Base-by-base conservation (phyloP, 2,797 vertebrate genomes). In the Meriones psammophilus region DNA sequence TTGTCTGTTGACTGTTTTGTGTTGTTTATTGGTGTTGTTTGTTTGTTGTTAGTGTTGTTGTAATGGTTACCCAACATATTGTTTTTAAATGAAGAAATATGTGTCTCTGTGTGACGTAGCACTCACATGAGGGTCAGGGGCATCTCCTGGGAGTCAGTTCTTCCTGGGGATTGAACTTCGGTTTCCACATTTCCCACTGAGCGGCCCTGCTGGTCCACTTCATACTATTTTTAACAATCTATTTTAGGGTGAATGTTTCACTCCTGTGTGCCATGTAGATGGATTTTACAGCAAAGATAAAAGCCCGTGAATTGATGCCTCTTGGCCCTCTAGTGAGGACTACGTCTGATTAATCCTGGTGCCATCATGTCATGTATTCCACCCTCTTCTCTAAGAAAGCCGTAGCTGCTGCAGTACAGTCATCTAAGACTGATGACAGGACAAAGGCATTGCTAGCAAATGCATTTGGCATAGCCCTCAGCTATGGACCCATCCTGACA, bases 331-430 rank as follows among this genome's bases (percentile, higher is more conserved):
- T 18, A 28, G 46, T 58, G 50, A 69, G 46, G 64, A 39, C n/a
- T 58, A 24, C n/a, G 17, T 69, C 64, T 54, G 76, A 90, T 42
- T 24, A 42, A 46, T 91, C 89, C 20, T 42, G 30, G 54, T 33
- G 26, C 85, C 92, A 62, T 85, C 80, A 80, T 62, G 74, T 92
- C 94, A 88, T 88, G 30, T 58, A 46, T 97, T 96, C 97, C 94
- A 97, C 91, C 88, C 84, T 36, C 93, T 96, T 96, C 96, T 97
- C 95, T 94, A 96, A 97, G 88, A 87, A 96, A 96, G 87, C 93
- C 15, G 58, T 92, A 83, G 97, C 81, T 93, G 88, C 81, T 93
- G 73, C 73, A 94, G 97, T 95, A 96, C 96, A 97, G 97, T 96
- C 96, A 89, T 79, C 84, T 94, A 95, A 97, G 94, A 97, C 95